A percentile compares a stretch with the other conserved stretches of the same genome.
Conservation (phyloP, 2,113 vertebrate species). For the Notothenia rossii region DNA sequence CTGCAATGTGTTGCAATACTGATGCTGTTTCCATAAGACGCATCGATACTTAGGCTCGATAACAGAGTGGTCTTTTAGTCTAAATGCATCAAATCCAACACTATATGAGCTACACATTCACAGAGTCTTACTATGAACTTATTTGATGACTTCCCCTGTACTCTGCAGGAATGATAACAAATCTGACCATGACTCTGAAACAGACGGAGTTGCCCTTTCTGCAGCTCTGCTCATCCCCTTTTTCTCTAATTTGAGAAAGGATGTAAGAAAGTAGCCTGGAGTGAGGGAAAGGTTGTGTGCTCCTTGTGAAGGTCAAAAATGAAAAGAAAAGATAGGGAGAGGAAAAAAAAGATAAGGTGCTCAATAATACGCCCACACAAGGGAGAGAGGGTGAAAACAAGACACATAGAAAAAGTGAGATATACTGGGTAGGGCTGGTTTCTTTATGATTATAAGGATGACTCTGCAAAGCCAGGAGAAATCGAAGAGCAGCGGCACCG, state of each 20-base stretch:
- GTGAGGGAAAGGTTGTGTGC: constrained; percentile 46
- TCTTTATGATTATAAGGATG: constrained; percentile 61
- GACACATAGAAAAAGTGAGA: constrained; percentile 8
- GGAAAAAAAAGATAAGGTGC: constrained; percentile 22
- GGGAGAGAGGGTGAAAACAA: constrained; percentile 3
- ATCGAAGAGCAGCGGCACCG: constrained; percentile 50
- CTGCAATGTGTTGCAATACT: constrained; percentile 71
- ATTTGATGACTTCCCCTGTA: constrained; percentile 36
- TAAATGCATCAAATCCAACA: constrained; percentile 38
- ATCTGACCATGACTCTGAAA: constrained; percentile 53
- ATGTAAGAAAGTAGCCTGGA: constrained; percentile 38
- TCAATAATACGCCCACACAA: constrained; percentile 22
- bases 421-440: constrained; percentile 46
- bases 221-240: constrained; percentile 34
- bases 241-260: constrained; percentile 45
- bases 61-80: constrained; percentile 37
- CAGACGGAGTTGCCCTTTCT: constrained; percentile 57
- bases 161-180: constrained; percentile 42
- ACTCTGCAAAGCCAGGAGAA: constrained; percentile 75
- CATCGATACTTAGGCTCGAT: constrained; percentile 46
- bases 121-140: constrained; percentile 5
- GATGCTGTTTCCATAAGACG: constrained; percentile 53
- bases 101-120: neutral
- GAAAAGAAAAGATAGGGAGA: constrained; percentile 44
- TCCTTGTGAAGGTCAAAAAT: constrained; percentile 75